Percentiles rank a stretch among this genome's conserved stretches.
phyloP scores from a whole-genome alignment of 2,888 invertebrate genomes.

The Thelaira solivaga region DNA sequence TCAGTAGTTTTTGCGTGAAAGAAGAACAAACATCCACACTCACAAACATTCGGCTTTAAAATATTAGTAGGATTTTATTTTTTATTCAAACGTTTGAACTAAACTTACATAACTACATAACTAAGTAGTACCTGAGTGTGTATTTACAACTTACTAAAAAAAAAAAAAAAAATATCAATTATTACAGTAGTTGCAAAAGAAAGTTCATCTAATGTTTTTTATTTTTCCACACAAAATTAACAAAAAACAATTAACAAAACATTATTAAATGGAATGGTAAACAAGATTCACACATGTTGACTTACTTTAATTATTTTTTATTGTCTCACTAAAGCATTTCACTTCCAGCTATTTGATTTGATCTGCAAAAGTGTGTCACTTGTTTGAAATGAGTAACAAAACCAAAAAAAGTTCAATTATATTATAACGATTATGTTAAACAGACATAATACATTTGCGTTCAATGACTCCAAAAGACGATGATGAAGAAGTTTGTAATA shows the following conservation, averaged over 20 bases:
- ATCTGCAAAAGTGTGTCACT: constrained; percentile 43
- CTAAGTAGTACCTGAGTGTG: too few relatives aligned
- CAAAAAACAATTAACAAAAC: constrained; percentile 45
- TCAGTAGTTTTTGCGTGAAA: background rate
- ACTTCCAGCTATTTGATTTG: background rate
- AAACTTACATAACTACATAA: constrained; percentile 30
- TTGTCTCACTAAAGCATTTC: background rate
- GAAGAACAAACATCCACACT: too few relatives aligned
- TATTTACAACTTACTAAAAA: too few relatives aligned
- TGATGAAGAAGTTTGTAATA: too few relatives aligned
- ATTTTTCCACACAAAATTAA: background rate
- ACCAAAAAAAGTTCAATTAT: constrained; percentile 15
- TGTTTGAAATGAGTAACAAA: background rate
- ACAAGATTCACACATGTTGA: constrained; percentile 31
- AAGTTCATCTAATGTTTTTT: constrained; percentile 37
- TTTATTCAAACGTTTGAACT: background rate
- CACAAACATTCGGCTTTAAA: background rate
- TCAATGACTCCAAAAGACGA: background rate
- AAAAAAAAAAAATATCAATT: background rate
- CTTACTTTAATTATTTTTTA: background rate
- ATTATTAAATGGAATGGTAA: constrained; percentile 32
- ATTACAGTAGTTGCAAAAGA: constrained; percentile 46
- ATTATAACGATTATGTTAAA: background rate
- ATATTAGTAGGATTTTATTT: too few relatives aligned
- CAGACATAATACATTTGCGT: background rate